These are phyloP conservation scores for Aleadryas rufinucha DNA, from an alignment of 2,113 vertebrate genomes.

Conservation along the genomic window DNA sequence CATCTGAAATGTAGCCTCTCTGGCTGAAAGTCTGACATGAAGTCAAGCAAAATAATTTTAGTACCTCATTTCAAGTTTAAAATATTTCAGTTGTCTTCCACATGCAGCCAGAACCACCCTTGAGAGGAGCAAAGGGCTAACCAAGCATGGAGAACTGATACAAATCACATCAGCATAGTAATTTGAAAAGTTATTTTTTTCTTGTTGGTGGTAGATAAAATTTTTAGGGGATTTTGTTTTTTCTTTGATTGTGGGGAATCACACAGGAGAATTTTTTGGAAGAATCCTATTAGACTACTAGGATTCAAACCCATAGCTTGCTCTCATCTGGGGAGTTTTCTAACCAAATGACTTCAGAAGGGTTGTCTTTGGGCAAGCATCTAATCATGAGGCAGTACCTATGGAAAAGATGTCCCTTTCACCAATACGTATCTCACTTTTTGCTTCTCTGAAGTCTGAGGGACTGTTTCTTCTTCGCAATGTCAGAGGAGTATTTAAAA, in stretches of 20 bases:
- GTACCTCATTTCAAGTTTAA: not conserved
- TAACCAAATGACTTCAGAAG: not conserved
- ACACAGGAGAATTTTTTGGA: not conserved
- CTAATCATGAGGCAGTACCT: not conserved
- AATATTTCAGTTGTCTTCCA: not conserved
- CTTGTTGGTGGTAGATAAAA: not conserved
- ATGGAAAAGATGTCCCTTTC: not conserved
- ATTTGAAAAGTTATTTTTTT: not conserved
- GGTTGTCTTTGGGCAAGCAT: not conserved
- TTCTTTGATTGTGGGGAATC: not conserved
- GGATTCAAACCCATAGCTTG: not conserved
- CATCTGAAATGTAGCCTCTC: not conserved
- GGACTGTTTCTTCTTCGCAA: not conserved
- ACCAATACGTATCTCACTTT: not conserved
- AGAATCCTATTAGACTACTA: not conserved
- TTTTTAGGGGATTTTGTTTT: not conserved
- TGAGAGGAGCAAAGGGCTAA: not conserved
- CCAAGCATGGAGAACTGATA: not conserved
- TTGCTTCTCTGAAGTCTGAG: not conserved
- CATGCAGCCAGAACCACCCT: not conserved
- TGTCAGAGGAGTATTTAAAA: not conserved
- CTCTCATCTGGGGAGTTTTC: not conserved
- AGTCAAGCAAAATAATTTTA: not conserved
- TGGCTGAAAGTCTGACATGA: not conserved
- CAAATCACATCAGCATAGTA: not conserved